Percentiles rank a stretch among this genome's conserved stretches.
These are phyloP conservation scores for Holcopasites calliopsidis DNA, from an alignment of 1,140 invertebrate genomes.

Conservation along the genomic window DNA sequence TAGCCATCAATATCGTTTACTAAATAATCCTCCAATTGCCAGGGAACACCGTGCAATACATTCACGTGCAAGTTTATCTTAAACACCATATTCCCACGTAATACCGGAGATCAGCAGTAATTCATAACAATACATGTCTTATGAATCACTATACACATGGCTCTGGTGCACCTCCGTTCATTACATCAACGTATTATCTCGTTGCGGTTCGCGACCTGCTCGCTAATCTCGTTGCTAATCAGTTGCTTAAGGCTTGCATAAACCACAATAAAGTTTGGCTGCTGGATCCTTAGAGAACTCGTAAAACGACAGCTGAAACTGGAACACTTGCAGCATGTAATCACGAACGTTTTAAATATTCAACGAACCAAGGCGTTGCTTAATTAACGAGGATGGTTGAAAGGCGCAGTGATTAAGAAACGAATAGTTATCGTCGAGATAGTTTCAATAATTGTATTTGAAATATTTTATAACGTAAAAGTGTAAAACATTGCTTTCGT, in stretches of 20 bases:
- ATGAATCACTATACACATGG: not conserved
- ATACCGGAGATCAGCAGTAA: too few relatives aligned
- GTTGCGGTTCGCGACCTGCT: not conserved
- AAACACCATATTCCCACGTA: too few relatives aligned
- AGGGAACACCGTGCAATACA: too few relatives aligned
- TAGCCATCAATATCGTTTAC: too few relatives aligned
- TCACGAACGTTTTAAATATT: conserved; percentile 6
- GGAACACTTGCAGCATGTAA: not conserved
- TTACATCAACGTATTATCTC: conserved; percentile 20
- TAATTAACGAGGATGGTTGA: not conserved
- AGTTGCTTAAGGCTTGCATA: conserved; percentile 3
- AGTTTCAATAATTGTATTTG: too few relatives aligned
- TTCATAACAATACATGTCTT: too few relatives aligned
- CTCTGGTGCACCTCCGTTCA: not conserved
- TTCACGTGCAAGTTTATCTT: too few relatives aligned
- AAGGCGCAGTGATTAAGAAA: too few relatives aligned
- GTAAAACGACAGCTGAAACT: conserved; percentile 1
- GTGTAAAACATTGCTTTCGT: too few relatives aligned
- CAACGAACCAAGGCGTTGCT: not conserved
- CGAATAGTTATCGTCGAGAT: too few relatives aligned
- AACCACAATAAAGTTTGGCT: conserved; percentile 26
- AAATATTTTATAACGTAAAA: too few relatives aligned
- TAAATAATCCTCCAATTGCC: too few relatives aligned
- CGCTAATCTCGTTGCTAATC: conserved; percentile 27
- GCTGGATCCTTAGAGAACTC: not conserved